Evolutionary conservation across 2,113 vertebrate genomes (phyloP), one percentile per base, ranked within the genome.

Genomic region (Aramus guarauna): DNA sequence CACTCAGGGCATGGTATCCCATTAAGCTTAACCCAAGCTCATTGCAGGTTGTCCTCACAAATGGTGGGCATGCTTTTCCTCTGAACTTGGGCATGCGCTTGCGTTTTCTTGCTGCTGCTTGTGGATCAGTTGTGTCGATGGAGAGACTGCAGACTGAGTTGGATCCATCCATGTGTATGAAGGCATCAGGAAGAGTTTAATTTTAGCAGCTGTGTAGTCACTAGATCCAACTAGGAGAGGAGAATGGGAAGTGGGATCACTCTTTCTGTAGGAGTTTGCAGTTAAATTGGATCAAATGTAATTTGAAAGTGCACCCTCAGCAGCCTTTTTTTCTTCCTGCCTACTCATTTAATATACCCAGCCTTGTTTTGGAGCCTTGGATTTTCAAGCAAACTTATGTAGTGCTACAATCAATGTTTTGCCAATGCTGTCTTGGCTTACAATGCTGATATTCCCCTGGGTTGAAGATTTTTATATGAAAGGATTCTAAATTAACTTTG

Each of bases 1-100:
- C 20, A 27, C 50, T 73, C 8, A 8, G 48, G 22, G 30, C 3
- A 1, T 0, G 1, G 4, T 39, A 47, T 63, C 10, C 26, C 24
- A 72, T 59, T 73, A 62, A 63, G 37, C 32, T 21, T 77, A 74
- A 91, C 10, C 11, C 43, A 77, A 3, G 6, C 29, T 74, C 2
- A 1, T 6, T 67, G 32, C 56, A 63, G 8, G 20, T 63, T 92
- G 41, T 41, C 45, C 18, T 89, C 39, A 27, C 36, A 68, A 47
- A 36, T 21, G 0, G 1, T 66, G 32, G 73, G 29, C 26, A 11
- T 32, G 10, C 24, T 80, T n/a, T 86, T 79, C 22, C 26, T 80
- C 45, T 90, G 50, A 24, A 12, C 48, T 55, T 55, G 52, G 24
- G 9, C 55, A 8, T 79, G 32, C 6, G 2, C 68, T 92, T 92